phyloP scores from a whole-genome alignment of 1,140 invertebrate species.

The Conus ventricosus region DNA sequence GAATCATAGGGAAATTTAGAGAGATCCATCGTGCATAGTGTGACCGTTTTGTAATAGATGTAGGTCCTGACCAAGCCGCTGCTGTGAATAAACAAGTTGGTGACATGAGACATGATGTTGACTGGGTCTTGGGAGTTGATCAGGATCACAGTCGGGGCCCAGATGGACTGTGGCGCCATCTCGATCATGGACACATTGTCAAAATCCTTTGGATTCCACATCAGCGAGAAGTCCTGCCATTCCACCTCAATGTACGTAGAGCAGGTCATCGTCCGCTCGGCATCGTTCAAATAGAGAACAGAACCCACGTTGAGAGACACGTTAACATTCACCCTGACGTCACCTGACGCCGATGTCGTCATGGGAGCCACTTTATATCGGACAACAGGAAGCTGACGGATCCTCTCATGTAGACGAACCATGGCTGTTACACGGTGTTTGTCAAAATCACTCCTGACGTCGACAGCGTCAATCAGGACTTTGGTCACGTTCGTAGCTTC shows the following conservation, averaged over 20 bases:
- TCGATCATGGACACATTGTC: conserved; percentile 68
- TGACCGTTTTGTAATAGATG: conserved; percentile 82
- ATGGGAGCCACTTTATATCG: background rate
- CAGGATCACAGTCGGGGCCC: conserved; percentile 49
- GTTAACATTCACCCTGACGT: background rate
- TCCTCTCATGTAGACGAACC: background rate
- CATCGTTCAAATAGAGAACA: conserved; percentile 43
- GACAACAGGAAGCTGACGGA: background rate
- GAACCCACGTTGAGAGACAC: conserved; percentile 31
- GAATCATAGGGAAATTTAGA: conserved; percentile 55
- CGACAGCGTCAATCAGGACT: background rate
- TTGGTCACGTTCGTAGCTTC: no score
- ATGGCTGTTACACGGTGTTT: background rate
- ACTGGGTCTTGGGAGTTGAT: conserved; percentile 38
- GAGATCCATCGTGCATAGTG: conserved; percentile 77
- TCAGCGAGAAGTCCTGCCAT: conserved; percentile 45
- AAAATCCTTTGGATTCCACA: conserved; percentile 80
- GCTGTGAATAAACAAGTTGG: background rate
- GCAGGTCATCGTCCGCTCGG: conserved; percentile 42
- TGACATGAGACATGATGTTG: background rate
- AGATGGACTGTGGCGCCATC: conserved; percentile 40
- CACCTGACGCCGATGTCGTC: background rate
- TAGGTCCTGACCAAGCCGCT: background rate
- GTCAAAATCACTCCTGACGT: background rate
- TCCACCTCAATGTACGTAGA: conserved; percentile 37